Evolutionary conservation across 2,113 vertebrate genomes (phyloP), one percentile per base, ranked within the genome.

Genomic region (Egretta garzetta): DNA sequence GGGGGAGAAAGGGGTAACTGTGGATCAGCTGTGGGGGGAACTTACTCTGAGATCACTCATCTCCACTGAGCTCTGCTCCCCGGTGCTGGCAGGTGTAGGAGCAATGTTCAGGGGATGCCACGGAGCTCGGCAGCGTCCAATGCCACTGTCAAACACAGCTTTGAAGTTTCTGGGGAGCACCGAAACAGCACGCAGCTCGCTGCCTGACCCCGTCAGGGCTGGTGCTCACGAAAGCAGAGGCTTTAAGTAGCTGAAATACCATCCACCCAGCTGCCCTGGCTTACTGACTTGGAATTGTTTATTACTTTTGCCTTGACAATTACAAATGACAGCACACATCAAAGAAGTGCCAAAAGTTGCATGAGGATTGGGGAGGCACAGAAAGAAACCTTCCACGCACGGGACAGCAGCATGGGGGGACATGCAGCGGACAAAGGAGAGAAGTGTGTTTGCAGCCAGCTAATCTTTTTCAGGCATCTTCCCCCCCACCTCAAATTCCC

Each of bases 221-320:
- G 28, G 14, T 15, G 15, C 30, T 86, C 35, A 8, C 3, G 0
- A 49, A 67, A 58, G 33, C n/a, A 58, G 15, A 37, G 26, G 32
- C 26, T 50, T 74, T 32, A 50, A 72, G 28, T 10, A 62, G 53
- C 9, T 53, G 49, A 58, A 81, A 82, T 20, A 30, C 27, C 0
- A 0, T 71, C 32, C 21, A 6, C 8, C 20, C 2, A 1, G 14
- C 27, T 70, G 43, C n/a, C n/a, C 0, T 0, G 16, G 43, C 66
- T 86, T 47, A 53, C 20, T 60, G 74, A 32, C 63, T 21, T 39
- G 68, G 32, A 86, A 59, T 2, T 39, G 30, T 47, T 71, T 32
- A 66, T 41, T 62, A 62, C 45, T 93, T 80, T 27, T 71, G 39
- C 64, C 28, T 72, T 41, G 49, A 84, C 49, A 71, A 60, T 81